Evolutionary conservation across 2,888 invertebrate species (phyloP).

Genomic region (Eudemis profundana): DNA sequence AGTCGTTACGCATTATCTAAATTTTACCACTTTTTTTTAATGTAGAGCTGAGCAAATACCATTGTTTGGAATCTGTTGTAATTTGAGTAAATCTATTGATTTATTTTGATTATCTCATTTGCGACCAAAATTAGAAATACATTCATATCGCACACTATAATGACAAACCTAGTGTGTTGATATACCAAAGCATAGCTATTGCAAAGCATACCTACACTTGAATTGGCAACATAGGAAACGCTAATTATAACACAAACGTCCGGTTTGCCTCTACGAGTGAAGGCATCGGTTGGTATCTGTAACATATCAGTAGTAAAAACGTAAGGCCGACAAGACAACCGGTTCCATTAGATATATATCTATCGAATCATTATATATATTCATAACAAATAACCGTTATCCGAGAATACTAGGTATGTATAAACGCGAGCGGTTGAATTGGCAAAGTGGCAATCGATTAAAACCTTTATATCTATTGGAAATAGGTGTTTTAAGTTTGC

Average conservation of each 20-base stretch:
- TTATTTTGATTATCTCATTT: no score
- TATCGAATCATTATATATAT: conserved; percentile 37
- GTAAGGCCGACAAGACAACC: conserved; percentile 33
- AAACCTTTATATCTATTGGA: conserved; percentile 28
- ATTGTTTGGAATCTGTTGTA: no score
- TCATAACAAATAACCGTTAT: conserved; percentile 33
- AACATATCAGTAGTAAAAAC: conserved; percentile 21
- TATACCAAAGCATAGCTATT: not conserved
- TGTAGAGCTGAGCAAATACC: no score
- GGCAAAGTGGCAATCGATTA: conserved; percentile 25
- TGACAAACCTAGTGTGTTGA: no score
- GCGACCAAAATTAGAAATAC: no score
- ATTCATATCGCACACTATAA: no score
- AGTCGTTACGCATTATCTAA: no score
- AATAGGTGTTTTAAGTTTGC: conserved; percentile 15
- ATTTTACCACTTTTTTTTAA: no score
- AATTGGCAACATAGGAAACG: conserved; percentile 28
- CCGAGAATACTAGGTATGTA: conserved; percentile 39
- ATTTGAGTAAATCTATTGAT: no score
- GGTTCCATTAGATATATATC: conserved; percentile 17
- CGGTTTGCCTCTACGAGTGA: conserved; percentile 32
- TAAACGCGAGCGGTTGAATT: conserved; percentile 32
- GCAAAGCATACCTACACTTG: conserved; percentile 19
- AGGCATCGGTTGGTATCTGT: conserved; percentile 19
- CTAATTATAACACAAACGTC: conserved; percentile 24